phyloP scores from a whole-genome alignment of 2,888 invertebrate genomes.

The Drosophila birchii region DNA sequence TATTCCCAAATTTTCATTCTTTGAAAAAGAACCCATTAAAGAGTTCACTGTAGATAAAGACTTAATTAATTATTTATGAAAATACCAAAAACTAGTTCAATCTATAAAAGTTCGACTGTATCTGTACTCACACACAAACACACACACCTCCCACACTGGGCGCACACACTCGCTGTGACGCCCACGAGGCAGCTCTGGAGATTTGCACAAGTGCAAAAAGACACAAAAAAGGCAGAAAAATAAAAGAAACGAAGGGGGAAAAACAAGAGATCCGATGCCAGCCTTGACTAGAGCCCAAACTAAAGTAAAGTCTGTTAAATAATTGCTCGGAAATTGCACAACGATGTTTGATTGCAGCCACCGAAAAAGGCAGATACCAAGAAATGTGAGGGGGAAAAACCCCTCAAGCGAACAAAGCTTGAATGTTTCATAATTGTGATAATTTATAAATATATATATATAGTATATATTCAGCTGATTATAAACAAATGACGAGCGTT shows the following conservation, averaged over 20 bases:
- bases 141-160: conserved; percentile 15
- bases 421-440: conserved; percentile 44
- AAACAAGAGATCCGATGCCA: conserved; percentile 20
- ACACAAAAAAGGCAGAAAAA: conserved; percentile 22
- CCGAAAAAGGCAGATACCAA: conserved; percentile 27
- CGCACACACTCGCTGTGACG: conserved; percentile 30
- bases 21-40: too few relatives aligned
- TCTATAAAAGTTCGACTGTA: conserved; percentile 21
- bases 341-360: conserved; percentile 42
- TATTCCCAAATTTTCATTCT: too few relatives aligned
- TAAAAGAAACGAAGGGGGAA: conserved; percentile 22
- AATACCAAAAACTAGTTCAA: not conserved
- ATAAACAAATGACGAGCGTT: conserved; percentile 37
- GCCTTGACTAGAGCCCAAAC: conserved; percentile 52
- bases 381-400: conserved; percentile 12
- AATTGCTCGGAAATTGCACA: conserved; percentile 51
- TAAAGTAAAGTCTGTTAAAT: conserved; percentile 37
- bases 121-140: conserved; percentile 5
- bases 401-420: conserved; percentile 8
- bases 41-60: not conserved
- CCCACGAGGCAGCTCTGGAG: conserved; percentile 59
- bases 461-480: conserved; percentile 48
- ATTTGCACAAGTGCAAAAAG: conserved; percentile 75
- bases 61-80: too few relatives aligned
- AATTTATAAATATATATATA: conserved; percentile 26